These are phyloP conservation scores for Oxyruncus cristatus DNA, from an alignment of 2,113 vertebrate species.

Conservation along the genomic window DNA sequence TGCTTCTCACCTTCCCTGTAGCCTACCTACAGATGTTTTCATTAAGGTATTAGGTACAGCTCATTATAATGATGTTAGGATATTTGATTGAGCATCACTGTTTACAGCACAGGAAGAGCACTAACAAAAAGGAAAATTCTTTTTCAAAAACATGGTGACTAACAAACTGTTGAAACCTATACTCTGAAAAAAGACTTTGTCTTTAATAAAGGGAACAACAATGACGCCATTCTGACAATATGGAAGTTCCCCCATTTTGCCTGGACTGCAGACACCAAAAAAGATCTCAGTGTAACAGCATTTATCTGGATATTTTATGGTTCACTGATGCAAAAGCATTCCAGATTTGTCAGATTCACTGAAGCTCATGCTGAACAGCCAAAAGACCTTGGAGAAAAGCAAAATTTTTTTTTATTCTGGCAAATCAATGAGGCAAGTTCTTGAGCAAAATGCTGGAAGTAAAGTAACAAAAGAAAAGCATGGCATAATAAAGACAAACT, in stretches of 20 bases:
- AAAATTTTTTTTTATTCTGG: not conserved
- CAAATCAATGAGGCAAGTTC: not conserved
- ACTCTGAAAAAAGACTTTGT: not conserved
- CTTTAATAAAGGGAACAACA: not conserved
- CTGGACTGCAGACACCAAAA: not conserved
- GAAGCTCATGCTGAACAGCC: not conserved
- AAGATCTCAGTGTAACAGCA: not conserved
- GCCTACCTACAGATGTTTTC: not conserved
- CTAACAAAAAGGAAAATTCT: not conserved
- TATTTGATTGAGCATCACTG: not conserved
- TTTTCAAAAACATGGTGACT: not conserved
- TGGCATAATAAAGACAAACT: not conserved
- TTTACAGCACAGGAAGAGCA: not conserved
- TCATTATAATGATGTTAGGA: not conserved
- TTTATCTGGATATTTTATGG: not conserved
- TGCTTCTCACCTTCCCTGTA: not conserved
- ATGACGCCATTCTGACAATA: not conserved
- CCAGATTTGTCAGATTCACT: not conserved
- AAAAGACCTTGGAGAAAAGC: not conserved
- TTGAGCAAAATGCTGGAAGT: not conserved
- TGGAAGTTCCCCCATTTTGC: not conserved
- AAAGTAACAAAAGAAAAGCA: not conserved
- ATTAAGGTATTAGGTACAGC: not conserved
- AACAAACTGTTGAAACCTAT: not conserved
- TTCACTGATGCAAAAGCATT: not conserved